Base-by-base conservation (phyloP, 2,113 vertebrate species). In the Chitala chitala region DNA sequence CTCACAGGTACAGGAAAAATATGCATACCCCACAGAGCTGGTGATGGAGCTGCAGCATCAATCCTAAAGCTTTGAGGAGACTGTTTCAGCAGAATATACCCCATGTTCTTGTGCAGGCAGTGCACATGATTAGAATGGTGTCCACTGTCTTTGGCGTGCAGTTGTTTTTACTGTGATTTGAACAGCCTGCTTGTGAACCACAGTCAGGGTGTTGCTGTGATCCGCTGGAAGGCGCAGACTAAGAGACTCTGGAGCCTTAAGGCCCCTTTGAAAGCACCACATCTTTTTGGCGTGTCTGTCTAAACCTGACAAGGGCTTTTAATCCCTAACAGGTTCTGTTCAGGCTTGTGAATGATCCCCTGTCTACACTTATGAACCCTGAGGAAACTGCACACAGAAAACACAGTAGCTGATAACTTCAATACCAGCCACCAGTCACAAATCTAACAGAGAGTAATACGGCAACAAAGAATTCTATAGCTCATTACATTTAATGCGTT, bases 301-400 rank as follows among this genome's bases (percentile, higher is more conserved):
- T 38, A 63, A 38, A 63, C 31, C 59, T 63, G n/a, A 33, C 59
- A 38, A 63, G 59, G n/a, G 33, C 17, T 38, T 63, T 61, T 33
- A 38, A 63, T 38, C 38, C 59, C 59, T 36, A 20, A 38, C 59
- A 33, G 38, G 59, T 63, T 29, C 29, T 63, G 59, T 36, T 29
- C n/a, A 7, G 59, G 31, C 9, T 38, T 8, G 59, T 36, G 20
- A 38, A 26, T 63, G 31, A 36, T 33, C 31, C 59, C n/a, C 59
- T 36, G 20, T 63, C 31, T 63, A 20, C 17, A 38, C 33, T 63
- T 29, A 36, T n/a, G n/a, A n/a, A n/a, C n/a, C n/a, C n/a, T n/a
- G 36, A 63, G 59, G 59, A 38, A 63, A 63, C 4, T 63, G 17
- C 59, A 38, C 59, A 63, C 13, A 2, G 56, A 17, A 12, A 63